These are phyloP conservation scores for Urocolius indicus DNA, from an alignment of 2,113 vertebrate genomes.

Conservation along the genomic window DNA sequence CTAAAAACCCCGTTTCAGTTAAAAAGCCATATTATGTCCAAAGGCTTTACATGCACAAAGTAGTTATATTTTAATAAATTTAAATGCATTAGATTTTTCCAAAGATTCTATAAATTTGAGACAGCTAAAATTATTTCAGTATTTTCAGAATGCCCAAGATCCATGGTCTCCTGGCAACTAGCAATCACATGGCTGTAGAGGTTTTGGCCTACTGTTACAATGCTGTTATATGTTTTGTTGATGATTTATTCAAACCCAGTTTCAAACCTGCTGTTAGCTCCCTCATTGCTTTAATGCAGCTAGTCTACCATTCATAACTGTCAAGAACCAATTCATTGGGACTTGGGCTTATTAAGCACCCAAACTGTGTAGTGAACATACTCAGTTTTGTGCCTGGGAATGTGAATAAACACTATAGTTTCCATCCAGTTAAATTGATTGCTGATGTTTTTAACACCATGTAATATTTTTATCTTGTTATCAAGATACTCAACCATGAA, in stretches of 20 bases:
- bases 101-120: constrained; percentile 72
- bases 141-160: constrained; percentile 72
- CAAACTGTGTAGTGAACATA: constrained; percentile 59
- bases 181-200: constrained; percentile 73
- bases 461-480: constrained; percentile 59
- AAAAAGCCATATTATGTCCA: constrained; percentile 24
- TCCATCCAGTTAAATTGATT: constrained; percentile 3
- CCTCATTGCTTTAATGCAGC: constrained; percentile 81
- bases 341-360: constrained; percentile 79
- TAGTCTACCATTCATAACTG: constrained; percentile 86
- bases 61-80: constrained; percentile 66
- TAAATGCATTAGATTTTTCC: constrained; percentile 57
- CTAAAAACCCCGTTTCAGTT: constrained; percentile 34
- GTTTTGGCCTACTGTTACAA: constrained; percentile 73
- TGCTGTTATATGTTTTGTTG: constrained; percentile 64
- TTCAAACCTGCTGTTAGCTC: constrained; percentile 77
- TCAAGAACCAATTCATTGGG: constrained; percentile 83
- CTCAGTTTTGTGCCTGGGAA: constrained; percentile 14
- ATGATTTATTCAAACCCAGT: constrained; percentile 85
- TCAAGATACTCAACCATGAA: constrained; percentile 26
- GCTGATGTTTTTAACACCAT: constrained; percentile 34
- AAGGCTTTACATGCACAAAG: constrained; percentile 55
- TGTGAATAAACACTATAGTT: constrained; percentile 37
- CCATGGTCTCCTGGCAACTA: constrained; percentile 74
- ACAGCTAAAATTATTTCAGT: constrained; percentile 71